Percentiles rank a stretch among this genome's conserved stretches.
phyloP scores from a whole-genome alignment of 1,140 invertebrate genomes.

The Temnothorax longispinosus region DNA sequence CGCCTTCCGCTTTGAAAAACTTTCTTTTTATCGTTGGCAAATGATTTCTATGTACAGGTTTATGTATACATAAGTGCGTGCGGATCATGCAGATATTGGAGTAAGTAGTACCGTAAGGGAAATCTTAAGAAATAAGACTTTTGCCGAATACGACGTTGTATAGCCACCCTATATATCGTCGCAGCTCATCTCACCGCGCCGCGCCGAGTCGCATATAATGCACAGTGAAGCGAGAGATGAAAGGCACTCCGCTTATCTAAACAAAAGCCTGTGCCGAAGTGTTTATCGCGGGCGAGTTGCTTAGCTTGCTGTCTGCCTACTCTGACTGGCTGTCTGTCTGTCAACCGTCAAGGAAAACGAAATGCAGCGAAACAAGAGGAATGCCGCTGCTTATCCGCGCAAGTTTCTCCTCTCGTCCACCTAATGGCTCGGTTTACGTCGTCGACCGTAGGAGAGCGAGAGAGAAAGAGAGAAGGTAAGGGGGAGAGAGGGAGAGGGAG shows the following conservation, averaged over 20 bases:
- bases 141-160: not conserved
- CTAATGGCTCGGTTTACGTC: constrained; percentile 61
- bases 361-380: constrained; percentile 67
- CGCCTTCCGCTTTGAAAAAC: not conserved
- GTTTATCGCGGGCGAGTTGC: constrained; percentile 79
- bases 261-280: constrained; percentile 73
- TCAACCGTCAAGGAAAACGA: constrained; percentile 67
- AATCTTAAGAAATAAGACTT: not conserved
- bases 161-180: constrained; percentile 11
- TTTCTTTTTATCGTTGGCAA: not conserved
- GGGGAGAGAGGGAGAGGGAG: not conserved
- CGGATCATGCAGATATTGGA: not conserved
- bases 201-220: constrained; percentile 4
- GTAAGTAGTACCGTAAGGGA: not conserved
- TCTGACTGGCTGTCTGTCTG: constrained; percentile 57
- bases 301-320: constrained; percentile 66
- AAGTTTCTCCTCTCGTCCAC: constrained; percentile 44
- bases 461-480: not conserved
- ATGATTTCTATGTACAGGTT: not conserved
- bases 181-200: constrained; percentile 5
- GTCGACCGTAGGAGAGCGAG: not conserved
- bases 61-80: not conserved
- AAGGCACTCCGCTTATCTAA: constrained; percentile 77
- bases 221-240: constrained; percentile 62
- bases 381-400: constrained; percentile 42